Base-by-base conservation (phyloP, 2,113 vertebrate species). In the Vidua macroura region DNA sequence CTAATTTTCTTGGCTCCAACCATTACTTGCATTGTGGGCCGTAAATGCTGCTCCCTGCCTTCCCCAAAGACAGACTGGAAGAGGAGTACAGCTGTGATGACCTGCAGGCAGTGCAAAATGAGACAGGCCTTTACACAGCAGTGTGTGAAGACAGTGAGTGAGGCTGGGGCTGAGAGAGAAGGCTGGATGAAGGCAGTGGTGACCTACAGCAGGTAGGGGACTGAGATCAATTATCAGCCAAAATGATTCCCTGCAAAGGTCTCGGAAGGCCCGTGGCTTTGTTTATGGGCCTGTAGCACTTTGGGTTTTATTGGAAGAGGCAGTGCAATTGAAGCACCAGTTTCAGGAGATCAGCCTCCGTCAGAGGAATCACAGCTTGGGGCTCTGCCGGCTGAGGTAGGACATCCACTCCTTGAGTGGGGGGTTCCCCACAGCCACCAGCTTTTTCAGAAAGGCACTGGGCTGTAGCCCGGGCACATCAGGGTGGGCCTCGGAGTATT, bases 321-420 rank as follows among this genome's bases (percentile, higher is more conserved):
- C 20, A 48, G 62, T 62, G 82, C 72, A 88, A 88, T 97, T 75
- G 69, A 48, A 86, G 79, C 83, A 81, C 19, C 1, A 16, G 13
- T 56, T 85, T 48, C 7, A 11, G 3, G 39, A 62, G 64, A 37
- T 80, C 79, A 93, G 68, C 64, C 35, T 77, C 83, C 62, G n/a
- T 5, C 46, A 69, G 15, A 0, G 3, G 39, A 68, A 63, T 99
- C 96, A 99, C 75, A 99, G 97, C 49, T 98, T 98, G 96, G 98
- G 97, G 68, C n/a, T 96, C 11, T 84, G 94, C 19, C 4, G 91
- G 66, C 96, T 95, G 55, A 98, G 88, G 86, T 97, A 94, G 48
- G 96, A 98, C 95, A 95, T 97, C 99, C 99, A 99, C 39, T 97
- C 97, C 53, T 98, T 92, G 83, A 99, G 43, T 1, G 99, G 98